Evolutionary conservation across 2,797 vertebrate species (phyloP), one percentile per base, ranked within the genome.

Genomic region (Tragelaphus eurycerus): DNA sequence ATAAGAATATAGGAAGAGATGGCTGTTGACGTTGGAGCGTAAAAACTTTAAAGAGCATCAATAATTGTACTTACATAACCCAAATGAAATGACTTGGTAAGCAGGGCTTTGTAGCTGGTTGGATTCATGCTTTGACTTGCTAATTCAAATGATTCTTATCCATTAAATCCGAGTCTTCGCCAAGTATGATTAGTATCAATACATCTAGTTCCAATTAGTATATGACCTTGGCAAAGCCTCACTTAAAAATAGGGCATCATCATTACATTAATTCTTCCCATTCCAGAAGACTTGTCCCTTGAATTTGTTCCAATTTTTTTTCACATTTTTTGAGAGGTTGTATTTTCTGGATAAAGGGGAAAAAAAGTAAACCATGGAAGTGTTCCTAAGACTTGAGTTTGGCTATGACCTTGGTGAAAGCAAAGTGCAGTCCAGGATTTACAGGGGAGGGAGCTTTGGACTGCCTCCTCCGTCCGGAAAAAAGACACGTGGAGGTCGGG

Each of bases 351-450:
- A 94, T 67, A 88, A 89, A 93, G 74, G 57, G 85, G 10, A 19
- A 89, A 59, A 91, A 64, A 67, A 21, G 4, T n/a, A 71, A 71
- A 43, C 3, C 21, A 74, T 15, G 64, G 9, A 71, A 52, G 43
- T 89, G 71, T 90, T 96, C 59, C 78, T 97, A 92, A 86, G 71
- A 84, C 10, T 1, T 27, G 52, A 48, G 46, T 48, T 96, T 96
- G 48, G 43, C 83, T 94, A 21, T 95, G 91, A 96, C 60, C 82
- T 97, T 92, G 92, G 88, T 21, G 54, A 93, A 96, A 43, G 34
- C 67, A 2, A 90, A 90, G 55, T 34, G 55, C 74, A 71, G 54
- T 55, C 43, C 50, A 29, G 64, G 82, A 86, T 94, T 95, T 62
- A 78, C 25, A 82, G 79, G 57, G 82, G 31, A 15, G 34, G 7